Percentiles rank a stretch among this genome's conserved stretches.
These are phyloP conservation scores for Acanthopagrus latus DNA, from an alignment of 2,797 vertebrate species.

Conservation along the genomic window DNA sequence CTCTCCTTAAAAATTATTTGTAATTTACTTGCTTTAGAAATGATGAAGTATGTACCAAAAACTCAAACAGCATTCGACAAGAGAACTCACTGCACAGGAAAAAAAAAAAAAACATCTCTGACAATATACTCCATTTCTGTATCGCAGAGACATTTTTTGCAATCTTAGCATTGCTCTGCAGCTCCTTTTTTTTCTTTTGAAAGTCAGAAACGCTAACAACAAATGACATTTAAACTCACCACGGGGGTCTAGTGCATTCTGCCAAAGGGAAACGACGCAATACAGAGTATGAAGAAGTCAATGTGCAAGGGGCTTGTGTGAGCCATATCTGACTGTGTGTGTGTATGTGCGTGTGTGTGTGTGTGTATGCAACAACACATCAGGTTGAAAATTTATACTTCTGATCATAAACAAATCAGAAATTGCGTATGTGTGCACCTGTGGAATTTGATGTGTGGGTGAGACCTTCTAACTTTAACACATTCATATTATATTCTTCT, in stretches of 20 bases:
- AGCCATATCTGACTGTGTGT: slow-evolving; percentile 11
- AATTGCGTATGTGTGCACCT: not conserved
- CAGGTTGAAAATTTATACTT: slow-evolving; percentile 17
- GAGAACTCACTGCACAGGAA: not conserved
- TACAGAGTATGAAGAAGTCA: slow-evolving; percentile 30
- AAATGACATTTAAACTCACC: slow-evolving; percentile 77
- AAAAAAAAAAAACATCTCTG: slow-evolving; percentile 31
- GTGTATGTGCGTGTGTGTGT: not conserved
- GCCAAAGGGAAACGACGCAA: slow-evolving; percentile 47
- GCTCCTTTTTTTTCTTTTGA: slow-evolving; percentile 21
- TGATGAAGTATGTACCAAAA: not conserved
- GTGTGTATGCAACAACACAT: not conserved
- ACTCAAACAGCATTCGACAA: not conserved
- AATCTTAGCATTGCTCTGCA: slow-evolving; percentile 58
- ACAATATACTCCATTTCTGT: slow-evolving; percentile 45
- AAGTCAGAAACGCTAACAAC: slow-evolving; percentile 64
- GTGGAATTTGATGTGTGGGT: slow-evolving; percentile 6
- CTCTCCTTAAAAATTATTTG: not conserved
- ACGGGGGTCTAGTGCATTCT: slow-evolving; percentile 61
- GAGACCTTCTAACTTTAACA: slow-evolving; percentile 12
- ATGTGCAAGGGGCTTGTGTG: slow-evolving; percentile 12
- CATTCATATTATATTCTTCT: slow-evolving; percentile 4
- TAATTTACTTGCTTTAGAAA: slow-evolving; percentile 5
- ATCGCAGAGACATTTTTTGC: slow-evolving; percentile 50
- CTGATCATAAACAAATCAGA: not conserved